These are phyloP conservation scores for Anguilla obscura DNA, from an alignment of 2,797 vertebrate species.

Conservation along the genomic window DNA sequence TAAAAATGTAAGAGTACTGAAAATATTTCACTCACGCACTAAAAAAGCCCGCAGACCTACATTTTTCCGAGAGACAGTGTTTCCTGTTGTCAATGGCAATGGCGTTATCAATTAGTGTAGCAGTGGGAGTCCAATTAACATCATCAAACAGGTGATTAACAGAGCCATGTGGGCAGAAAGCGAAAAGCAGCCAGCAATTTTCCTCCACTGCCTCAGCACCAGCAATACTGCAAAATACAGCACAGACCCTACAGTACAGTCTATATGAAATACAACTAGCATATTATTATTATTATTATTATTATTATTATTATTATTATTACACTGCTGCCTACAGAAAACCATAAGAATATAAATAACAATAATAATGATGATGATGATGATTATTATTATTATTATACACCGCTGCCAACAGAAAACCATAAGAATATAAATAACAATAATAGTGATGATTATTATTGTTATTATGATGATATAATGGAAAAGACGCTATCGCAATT, in stretches of 20 bases:
- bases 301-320: neutral
- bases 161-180: slow-evolving; percentile 70
- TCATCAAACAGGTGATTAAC: slow-evolving; percentile 85
- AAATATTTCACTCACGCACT: slow-evolving; percentile 36
- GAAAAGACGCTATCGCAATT: neutral
- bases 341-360: too few species aligned
- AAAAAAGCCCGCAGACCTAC: slow-evolving; percentile 11
- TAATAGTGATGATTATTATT: too few species aligned
- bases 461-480: too few species aligned
- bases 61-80: slow-evolving; percentile 61
- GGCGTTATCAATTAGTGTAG: slow-evolving; percentile 82
- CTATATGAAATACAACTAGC: neutral
- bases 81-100: slow-evolving; percentile 75
- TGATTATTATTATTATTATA: too few species aligned
- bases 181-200: slow-evolving; percentile 28
- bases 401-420: too few species aligned
- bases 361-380: too few species aligned
- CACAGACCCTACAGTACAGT: neutral
- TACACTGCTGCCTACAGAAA: too few species aligned
- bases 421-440: too few species aligned
- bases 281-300: neutral
- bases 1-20: slow-evolving; percentile 32
- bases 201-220: neutral
- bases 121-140: slow-evolving; percentile 84
- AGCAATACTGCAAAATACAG: slow-evolving; percentile 13